A percentile compares a stretch with the other conserved stretches of the same genome.
These are phyloP conservation scores for Chloroclysta siterata DNA, from an alignment of 2,888 invertebrate genomes.

Conservation along the genomic window DNA sequence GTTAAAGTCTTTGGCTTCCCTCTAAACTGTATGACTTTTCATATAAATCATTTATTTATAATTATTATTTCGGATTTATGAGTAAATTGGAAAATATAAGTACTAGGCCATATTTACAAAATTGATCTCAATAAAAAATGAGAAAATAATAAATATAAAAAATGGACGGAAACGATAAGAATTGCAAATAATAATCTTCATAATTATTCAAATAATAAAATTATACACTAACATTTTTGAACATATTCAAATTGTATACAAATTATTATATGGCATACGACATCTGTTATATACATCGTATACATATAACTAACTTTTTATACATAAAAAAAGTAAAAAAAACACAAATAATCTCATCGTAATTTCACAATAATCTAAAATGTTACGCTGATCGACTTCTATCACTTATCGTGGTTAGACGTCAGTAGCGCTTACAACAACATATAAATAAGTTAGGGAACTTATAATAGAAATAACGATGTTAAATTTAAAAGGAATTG, in stretches of 20 bases:
- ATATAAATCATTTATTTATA: constrained; percentile 56
- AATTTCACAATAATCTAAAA: constrained; percentile 77
- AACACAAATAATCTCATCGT: constrained; percentile 79
- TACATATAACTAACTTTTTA: constrained; percentile 63
- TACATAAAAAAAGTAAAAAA: constrained; percentile 76
- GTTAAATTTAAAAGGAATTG: constrained; percentile 58
- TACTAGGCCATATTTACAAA: constrained; percentile 57
- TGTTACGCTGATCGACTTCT: constrained; percentile 58
- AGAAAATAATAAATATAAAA: constrained; percentile 59
- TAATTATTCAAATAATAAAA: constrained; percentile 41
- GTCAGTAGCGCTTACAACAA: constrained; percentile 44
- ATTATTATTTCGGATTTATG: constrained; percentile 33
- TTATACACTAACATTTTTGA: constrained; percentile 62
- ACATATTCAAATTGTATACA: constrained; percentile 64
- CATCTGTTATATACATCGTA: constrained; percentile 38
- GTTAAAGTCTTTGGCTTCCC: constrained; percentile 78
- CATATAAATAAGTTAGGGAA: constrained; percentile 34
- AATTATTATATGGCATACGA: constrained; percentile 55
- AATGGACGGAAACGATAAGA: constrained; percentile 83
- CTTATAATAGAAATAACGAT: constrained; percentile 38
- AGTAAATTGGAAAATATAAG: constrained; percentile 42
- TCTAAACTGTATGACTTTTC: constrained; percentile 81
- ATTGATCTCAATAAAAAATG: constrained; percentile 54
- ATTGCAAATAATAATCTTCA: constrained; percentile 61
- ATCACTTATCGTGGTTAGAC: constrained; percentile 35